Percentiles rank a stretch among this genome's conserved stretches.
Evolutionary conservation across 2,888 invertebrate genomes (phyloP).

Genomic region (Emmelina monodactyla): DNA sequence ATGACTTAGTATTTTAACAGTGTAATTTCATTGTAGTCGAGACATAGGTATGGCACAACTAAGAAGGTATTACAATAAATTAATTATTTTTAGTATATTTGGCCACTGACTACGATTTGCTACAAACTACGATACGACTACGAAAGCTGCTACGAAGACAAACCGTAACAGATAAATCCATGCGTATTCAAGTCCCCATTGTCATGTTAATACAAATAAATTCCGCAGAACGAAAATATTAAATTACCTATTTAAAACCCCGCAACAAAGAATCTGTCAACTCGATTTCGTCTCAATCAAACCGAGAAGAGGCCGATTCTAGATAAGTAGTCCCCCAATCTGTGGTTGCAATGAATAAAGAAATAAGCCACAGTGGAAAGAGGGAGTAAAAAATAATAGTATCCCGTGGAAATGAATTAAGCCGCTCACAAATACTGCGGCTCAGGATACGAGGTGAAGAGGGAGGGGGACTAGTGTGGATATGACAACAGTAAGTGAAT

Average conservation of each 20-base stretch:
- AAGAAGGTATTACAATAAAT: too few relatives aligned
- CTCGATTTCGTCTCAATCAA: slow-evolving; percentile 48
- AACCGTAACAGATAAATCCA: too few relatives aligned
- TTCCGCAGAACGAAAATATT: too few relatives aligned
- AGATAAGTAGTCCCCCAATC: slow-evolving; percentile 52
- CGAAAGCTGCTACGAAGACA: too few relatives aligned
- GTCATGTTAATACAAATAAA: too few relatives aligned
- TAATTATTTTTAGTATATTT: too few relatives aligned
- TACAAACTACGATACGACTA: too few relatives aligned
- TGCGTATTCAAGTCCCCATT: too few relatives aligned
- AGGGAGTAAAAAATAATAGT: slow-evolving; percentile 66
- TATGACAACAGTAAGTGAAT: neutral
- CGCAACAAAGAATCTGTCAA: slow-evolving; percentile 30
- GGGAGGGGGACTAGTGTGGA: slow-evolving; percentile 13
- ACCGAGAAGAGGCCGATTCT: slow-evolving; percentile 34
- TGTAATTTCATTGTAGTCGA: too few relatives aligned
- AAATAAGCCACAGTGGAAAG: slow-evolving; percentile 55
- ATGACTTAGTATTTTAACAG: too few relatives aligned
- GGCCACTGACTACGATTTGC: too few relatives aligned
- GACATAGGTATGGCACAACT: too few relatives aligned
- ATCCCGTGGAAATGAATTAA: slow-evolving; percentile 66
- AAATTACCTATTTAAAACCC: neutral
- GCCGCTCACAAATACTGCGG: slow-evolving; percentile 52
- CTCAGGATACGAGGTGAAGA: slow-evolving; percentile 17
- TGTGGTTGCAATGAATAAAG: slow-evolving; percentile 47